phyloP scores from a whole-genome alignment of 2,113 vertebrate genomes.

The Himantopus leucocephalus region DNA sequence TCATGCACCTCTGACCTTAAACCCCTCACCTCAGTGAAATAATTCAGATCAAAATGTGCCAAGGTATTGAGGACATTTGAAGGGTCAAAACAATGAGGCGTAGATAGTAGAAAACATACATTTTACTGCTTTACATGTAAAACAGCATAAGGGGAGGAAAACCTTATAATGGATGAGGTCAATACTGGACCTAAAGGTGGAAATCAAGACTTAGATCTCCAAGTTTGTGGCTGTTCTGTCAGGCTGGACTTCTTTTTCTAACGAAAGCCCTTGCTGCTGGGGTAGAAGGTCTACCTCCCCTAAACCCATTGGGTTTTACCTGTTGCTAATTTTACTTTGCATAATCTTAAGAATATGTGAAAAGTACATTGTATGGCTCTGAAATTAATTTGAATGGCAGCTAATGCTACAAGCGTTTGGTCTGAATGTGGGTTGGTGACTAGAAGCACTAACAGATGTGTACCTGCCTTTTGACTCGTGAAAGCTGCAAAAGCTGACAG shows the following conservation, averaged over 20 bases:
- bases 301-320: not conserved
- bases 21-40: not conserved
- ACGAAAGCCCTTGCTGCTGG: not conserved
- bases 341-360: not conserved
- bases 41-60: not conserved
- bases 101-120: not conserved
- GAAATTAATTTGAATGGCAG: not conserved
- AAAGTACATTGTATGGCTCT: not conserved
- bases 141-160: not conserved
- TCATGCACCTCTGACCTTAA: not conserved
- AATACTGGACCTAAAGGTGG: not conserved
- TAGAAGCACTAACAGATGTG: not conserved
- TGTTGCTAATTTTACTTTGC: not conserved
- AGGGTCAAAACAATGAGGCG: not conserved
- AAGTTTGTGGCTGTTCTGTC: not conserved
- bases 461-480: not conserved
- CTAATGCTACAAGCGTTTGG: not conserved
- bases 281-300: not conserved
- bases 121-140: not conserved
- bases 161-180: accelerated
- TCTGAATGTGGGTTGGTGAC: not conserved
- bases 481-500: not conserved
- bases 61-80: not conserved
- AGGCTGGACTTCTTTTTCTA: not conserved
- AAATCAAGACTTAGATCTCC: not conserved